These are phyloP conservation scores for Pristiophorus japonicus DNA, from an alignment of 2,113 vertebrate genomes.

Conservation along the genomic window DNA sequence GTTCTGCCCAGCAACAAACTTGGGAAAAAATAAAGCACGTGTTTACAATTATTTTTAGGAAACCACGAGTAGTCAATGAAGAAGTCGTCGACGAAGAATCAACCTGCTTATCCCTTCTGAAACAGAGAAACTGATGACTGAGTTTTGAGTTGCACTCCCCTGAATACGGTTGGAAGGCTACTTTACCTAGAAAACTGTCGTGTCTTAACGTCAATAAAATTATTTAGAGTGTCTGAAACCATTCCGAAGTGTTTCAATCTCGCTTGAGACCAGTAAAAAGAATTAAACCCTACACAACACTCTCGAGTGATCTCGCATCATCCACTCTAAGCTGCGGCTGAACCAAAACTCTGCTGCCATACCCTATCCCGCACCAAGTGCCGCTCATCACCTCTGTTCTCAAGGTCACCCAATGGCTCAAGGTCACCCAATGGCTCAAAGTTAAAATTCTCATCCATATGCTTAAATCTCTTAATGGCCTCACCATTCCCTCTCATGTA, in stretches of 20 bases:
- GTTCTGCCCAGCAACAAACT: neutral
- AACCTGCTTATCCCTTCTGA: neutral
- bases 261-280: neutral
- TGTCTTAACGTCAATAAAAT: neutral
- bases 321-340: neutral
- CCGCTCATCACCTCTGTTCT: neutral
- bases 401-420: neutral
- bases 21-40: neutral
- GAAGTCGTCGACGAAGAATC: neutral
- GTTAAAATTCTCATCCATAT: neutral
- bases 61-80: neutral
- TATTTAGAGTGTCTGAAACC: neutral
- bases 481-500: neutral
- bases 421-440: neutral
- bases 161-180: neutral
- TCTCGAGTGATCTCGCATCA: neutral
- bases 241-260: neutral
- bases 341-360: neutral
- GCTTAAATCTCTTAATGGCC: neutral
- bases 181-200: neutral
- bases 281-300: neutral
- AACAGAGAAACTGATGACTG: neutral
- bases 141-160: neutral
- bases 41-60: neutral
- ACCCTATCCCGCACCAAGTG: neutral